Base-by-base conservation (phyloP, 2,797 vertebrate species). In the Parambassis ranga region DNA sequence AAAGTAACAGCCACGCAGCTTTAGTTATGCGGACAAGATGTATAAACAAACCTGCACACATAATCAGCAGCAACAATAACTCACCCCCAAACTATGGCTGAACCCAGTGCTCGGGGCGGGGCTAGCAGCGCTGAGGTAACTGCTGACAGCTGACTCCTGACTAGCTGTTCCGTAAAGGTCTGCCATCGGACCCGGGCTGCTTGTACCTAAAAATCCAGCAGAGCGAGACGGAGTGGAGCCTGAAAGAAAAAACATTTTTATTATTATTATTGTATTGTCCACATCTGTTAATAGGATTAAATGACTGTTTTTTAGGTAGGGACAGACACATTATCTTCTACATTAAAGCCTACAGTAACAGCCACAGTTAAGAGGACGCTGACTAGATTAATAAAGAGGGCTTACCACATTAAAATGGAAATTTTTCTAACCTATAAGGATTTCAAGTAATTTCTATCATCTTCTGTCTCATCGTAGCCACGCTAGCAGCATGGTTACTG, bases 101-200 rank as follows among this genome's bases (percentile, higher is more conserved):
- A 99, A 99, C 84, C 96, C 96, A 6, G 95, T 95, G 91, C 94
- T 98, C 0, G 98, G 98, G 72, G 95, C 95, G 0, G 98, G 98
- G 81, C 96, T 99, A 19, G 97, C 96, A 82, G 98, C 96, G 1
- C 97, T 98, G 92, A 99, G 96, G 91, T 99, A 99, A 87, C 96
- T 98, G 93, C 96, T 98, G 88, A 99, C 95, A 18, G 95, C 94
- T 0, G 98, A 97, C 82, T 99, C 97, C 92, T 98, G 97, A 82
- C 93, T 94, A 90, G 96, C 94, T 0, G 95, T 91, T 65, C 95
- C 96, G 0, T 98, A 99, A 57, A 99, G 93, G 75, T 98, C 97
- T 1, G 98, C 96, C 95, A 99, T 98, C 2, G 97, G 96, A 41
- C 97, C 98, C 0, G 98, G 98, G 86, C 98, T 99, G 91, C 96